Evolutionary conservation across 2,113 vertebrate species (phyloP).

Genomic region (Sterna hirundo): DNA sequence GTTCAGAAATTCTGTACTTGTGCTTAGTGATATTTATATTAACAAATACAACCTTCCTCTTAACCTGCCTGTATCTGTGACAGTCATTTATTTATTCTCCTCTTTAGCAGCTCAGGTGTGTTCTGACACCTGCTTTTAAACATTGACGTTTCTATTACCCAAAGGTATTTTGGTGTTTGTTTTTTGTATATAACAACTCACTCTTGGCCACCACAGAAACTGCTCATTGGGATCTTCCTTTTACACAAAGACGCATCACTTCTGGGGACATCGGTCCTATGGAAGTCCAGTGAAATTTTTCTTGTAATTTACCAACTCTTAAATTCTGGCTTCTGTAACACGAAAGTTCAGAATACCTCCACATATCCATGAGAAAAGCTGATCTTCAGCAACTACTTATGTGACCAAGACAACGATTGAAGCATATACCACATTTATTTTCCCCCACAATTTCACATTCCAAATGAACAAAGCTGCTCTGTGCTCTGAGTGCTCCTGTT

Average conservation of each 20-base stretch:
- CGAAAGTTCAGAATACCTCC: background rate
- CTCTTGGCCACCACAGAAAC: background rate
- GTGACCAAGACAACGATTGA: background rate
- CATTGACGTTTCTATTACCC: background rate
- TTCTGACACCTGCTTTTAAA: background rate
- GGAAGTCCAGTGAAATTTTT: background rate
- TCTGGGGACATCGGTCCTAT: rapidly evolving
- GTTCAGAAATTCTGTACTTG: background rate
- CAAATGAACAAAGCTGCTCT: rapidly evolving
- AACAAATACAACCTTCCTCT: background rate
- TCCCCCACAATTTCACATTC: background rate
- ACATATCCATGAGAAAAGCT: background rate
- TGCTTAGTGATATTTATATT: background rate
- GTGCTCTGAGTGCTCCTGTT: background rate
- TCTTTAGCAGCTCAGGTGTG: background rate
- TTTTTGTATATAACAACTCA: background rate
- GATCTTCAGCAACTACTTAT: background rate
- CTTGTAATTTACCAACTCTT: background rate
- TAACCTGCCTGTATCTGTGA: background rate
- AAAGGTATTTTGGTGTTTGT: background rate
- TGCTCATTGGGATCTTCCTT: background rate
- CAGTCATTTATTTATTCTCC: background rate
- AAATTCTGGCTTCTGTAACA: background rate
- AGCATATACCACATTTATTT: background rate
- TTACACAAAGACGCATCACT: background rate